A percentile compares a stretch with the other conserved stretches of the same genome.
These are phyloP conservation scores for Callyntrura sp. DNA, from an alignment of 2,888 invertebrate genomes.

Conservation along the genomic window DNA sequence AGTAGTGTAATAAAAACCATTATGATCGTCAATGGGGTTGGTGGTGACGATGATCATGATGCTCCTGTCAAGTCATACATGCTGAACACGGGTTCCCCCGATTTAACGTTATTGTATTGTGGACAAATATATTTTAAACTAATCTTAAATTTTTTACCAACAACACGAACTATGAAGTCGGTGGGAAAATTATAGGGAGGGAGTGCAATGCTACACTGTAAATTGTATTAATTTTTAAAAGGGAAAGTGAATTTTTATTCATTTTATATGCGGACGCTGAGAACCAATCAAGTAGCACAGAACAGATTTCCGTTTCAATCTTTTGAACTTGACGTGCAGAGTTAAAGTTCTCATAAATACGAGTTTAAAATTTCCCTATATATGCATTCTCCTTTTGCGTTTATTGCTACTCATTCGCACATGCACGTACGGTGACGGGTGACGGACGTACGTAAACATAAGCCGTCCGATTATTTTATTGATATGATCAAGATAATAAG, in stretches of 20 bases:
- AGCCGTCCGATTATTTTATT: slow-evolving; percentile 59
- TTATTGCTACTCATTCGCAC: slow-evolving; percentile 8
- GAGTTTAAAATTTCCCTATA: slow-evolving; percentile 7
- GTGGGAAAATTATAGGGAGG: slow-evolving; percentile 16
- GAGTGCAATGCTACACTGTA: too few species aligned
- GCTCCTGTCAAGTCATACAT: slow-evolving; percentile 72
- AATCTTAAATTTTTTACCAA: slow-evolving; percentile 61
- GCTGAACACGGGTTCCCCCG: slow-evolving; percentile 46
- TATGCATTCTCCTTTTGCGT: too few species aligned
- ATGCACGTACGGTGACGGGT: too few species aligned
- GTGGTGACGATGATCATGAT: slow-evolving; percentile 33
- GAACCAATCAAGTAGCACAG: slow-evolving; percentile 52
- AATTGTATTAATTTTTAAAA: not conserved
- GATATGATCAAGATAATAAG: slow-evolving; percentile 58
- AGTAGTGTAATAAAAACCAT: slow-evolving; percentile 51
- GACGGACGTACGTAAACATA: not conserved
- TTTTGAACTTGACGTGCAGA: slow-evolving; percentile 21
- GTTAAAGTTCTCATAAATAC: not conserved
- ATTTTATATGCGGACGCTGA: slow-evolving; percentile 16
- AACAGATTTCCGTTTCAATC: slow-evolving; percentile 38
- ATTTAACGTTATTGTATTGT: too few species aligned
- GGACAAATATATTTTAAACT: too few species aligned
- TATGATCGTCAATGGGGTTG: not conserved
- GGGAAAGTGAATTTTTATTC: slow-evolving; percentile 5
- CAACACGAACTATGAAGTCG: slow-evolving; percentile 58